These are phyloP conservation scores for Muscina levida DNA, from an alignment of 2,888 invertebrate genomes.

Conservation along the genomic window DNA sequence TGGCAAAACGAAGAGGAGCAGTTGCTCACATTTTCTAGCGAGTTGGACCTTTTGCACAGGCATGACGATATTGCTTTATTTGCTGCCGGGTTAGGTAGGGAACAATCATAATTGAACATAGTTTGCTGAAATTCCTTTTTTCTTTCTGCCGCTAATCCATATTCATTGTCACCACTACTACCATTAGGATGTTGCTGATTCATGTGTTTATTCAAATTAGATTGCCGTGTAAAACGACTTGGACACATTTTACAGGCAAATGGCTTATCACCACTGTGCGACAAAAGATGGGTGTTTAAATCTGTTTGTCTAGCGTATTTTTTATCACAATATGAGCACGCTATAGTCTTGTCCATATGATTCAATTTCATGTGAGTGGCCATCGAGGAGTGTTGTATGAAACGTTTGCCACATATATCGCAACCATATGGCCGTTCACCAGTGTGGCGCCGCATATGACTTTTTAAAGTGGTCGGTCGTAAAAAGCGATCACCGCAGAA, in stretches of 20 bases:
- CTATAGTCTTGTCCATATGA: slow-evolving; percentile 75
- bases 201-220: slow-evolving; percentile 75
- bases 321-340: slow-evolving; percentile 75
- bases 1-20: no score
- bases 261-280: slow-evolving; percentile 75
- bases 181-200: slow-evolving; percentile 74
- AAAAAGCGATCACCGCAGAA: slow-evolving; percentile 73
- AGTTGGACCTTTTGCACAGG: no score
- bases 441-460: slow-evolving; percentile 74
- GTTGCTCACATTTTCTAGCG: no score
- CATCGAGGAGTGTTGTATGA: slow-evolving; percentile 75
- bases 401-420: slow-evolving; percentile 73
- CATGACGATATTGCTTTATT: no score
- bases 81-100: no score
- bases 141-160: neutral
- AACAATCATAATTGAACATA: no score
- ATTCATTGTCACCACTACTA: slow-evolving; percentile 11
- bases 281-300: slow-evolving; percentile 73
- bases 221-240: slow-evolving; percentile 75
- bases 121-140: neutral
- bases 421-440: slow-evolving; percentile 75
- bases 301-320: slow-evolving; percentile 75
- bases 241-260: slow-evolving; percentile 73
- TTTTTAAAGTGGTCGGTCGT: slow-evolving; percentile 72
- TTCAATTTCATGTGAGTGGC: slow-evolving; percentile 75